Conservation (phyloP, 2,797 vertebrate genomes). For the Xyrichtys novacula region DNA sequence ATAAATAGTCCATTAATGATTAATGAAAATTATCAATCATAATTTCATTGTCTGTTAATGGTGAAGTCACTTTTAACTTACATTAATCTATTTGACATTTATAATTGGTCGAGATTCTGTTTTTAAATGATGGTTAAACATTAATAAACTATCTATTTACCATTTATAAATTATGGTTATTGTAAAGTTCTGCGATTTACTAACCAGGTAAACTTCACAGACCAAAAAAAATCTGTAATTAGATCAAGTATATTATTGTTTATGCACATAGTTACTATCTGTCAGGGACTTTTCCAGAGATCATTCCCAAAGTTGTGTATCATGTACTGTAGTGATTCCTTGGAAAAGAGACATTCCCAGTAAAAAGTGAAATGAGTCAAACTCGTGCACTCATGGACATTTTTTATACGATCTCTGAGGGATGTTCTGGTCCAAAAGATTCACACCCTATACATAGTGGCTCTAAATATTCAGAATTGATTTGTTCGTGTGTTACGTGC, state of each 20-base stretch:
- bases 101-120: no score
- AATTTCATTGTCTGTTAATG: no score
- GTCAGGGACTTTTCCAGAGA: neutral
- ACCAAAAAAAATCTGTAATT: neutral
- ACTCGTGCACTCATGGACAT: neutral
- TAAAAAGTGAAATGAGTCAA: neutral
- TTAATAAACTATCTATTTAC: no score
- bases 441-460: neutral
- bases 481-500: neutral
- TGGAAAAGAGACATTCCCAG: slow-evolving; percentile 1
- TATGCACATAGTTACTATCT: neutral
- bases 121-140: no score
- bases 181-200: no score
- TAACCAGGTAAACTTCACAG: neutral
- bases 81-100: no score
- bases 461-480: neutral
- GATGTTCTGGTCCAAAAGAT: slow-evolving; percentile 17
- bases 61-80: no score
- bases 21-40: no score
- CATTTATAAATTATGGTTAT: no score
- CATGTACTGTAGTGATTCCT: neutral
- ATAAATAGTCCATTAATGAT: no score
- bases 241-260: neutral
- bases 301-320: neutral
- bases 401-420: slow-evolving; percentile 5